phyloP scores from a whole-genome alignment of 2,797 vertebrate species.

The Novumbra hubbsi region DNA sequence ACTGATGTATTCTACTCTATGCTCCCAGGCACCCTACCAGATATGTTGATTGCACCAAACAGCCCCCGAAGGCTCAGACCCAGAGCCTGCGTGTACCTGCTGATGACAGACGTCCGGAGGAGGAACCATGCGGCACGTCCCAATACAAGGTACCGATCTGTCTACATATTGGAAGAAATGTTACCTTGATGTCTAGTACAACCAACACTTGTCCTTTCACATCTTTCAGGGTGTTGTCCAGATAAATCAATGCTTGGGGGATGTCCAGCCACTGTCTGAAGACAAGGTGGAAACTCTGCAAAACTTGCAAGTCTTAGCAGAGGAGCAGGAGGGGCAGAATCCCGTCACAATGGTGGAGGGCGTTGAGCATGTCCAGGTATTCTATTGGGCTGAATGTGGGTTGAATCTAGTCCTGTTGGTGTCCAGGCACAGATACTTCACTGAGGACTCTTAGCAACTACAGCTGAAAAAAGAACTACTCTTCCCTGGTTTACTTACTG shows the following conservation, averaged over 20 bases:
- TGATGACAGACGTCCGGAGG: constrained; percentile 50
- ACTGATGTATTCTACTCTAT: neutral
- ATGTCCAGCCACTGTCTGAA: constrained; percentile 20
- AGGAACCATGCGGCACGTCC: constrained; percentile 39
- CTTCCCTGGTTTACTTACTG: neutral
- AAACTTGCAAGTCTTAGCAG: neutral
- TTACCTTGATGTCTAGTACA: no score
- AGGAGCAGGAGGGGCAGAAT: constrained; percentile 16
- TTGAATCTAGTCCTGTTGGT: neutral
- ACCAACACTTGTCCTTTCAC: neutral
- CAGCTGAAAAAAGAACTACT: neutral
- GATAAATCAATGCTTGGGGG: constrained; percentile 40
- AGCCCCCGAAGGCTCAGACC: constrained; percentile 49
- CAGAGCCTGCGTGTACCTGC: constrained; percentile 38
- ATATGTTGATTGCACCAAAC: constrained; percentile 58
- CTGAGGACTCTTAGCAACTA: neutral
- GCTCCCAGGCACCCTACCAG: constrained; percentile 45
- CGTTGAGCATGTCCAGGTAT: neutral
- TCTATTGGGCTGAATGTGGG: neutral
- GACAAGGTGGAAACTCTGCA: constrained; percentile 9
- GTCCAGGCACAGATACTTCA: neutral
- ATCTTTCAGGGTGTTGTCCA: constrained; percentile 20
- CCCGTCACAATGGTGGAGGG: constrained; percentile 18
- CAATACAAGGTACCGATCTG: constrained; percentile 41
- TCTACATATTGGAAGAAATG: neutral